Percentiles rank a stretch among this genome's conserved stretches.
These are phyloP conservation scores for Procambarus clarkii DNA, from an alignment of 1,140 invertebrate species.

Conservation along the genomic window DNA sequence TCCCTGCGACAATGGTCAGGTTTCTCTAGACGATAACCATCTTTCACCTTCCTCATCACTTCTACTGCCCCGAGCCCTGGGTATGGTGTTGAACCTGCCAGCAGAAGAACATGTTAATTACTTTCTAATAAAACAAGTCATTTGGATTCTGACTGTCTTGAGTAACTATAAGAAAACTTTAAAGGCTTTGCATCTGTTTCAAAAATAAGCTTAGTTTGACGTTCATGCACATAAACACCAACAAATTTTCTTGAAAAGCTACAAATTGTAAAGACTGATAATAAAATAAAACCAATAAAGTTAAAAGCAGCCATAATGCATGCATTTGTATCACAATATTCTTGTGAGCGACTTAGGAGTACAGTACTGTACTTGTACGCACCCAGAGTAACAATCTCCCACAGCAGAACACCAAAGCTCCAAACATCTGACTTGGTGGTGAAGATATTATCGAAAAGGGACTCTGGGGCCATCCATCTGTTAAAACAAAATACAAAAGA, in stretches of 20 bases:
- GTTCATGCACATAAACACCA: too few relatives aligned
- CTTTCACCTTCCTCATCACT: conserved; percentile 87
- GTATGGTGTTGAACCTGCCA: conserved; percentile 88
- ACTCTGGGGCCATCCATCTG: conserved; percentile 95
- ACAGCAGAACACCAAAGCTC: conserved; percentile 77
- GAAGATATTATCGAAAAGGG: conserved; percentile 92
- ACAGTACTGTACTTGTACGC: conserved; percentile 48
- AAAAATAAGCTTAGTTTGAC: neutral
- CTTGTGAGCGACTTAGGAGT: too few relatives aligned
- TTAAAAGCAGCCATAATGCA: neutral
- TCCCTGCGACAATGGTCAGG: conserved; percentile 92
- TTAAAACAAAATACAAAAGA: neutral
- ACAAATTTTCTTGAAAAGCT: too few relatives aligned
- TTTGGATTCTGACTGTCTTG: neutral
- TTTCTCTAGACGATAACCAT: conserved; percentile 90
- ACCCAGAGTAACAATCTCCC: conserved; percentile 85
- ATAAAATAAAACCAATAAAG: too few relatives aligned
- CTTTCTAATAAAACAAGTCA: neutral
- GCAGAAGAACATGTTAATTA: neutral
- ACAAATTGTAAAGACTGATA: too few relatives aligned
- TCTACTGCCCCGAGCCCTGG: conserved; percentile 89
- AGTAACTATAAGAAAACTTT: neutral
- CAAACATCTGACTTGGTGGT: conserved; percentile 80
- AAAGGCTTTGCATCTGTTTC: neutral
- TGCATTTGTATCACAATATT: neutral